Evolutionary conservation across 2,797 vertebrate genomes (phyloP), one percentile per base, ranked within the genome.

Genomic region (Melanotaenia maccullochi): DNA sequence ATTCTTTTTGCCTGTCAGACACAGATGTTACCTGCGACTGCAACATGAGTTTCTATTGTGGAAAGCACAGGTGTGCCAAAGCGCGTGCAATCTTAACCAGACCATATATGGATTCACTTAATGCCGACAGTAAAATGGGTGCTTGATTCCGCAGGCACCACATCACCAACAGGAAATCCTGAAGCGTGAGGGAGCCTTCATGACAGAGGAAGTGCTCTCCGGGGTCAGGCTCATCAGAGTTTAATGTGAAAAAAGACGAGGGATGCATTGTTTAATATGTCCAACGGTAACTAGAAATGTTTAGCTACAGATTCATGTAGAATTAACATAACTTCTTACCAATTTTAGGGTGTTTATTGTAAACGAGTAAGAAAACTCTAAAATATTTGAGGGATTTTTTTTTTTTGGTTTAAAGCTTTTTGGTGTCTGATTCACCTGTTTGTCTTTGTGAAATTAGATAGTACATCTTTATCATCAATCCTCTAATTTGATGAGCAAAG

Each of bases 81-180:
- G 22, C 1, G 24, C 11, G n/a, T 12, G 24, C 47, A 52, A 22
- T 11, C 22, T 5, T 52, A 51, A 51, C 22, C 8, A 22, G 22
- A 52, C 24, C 49, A 52, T 24, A 12, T 22, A 52, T 52, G 49
- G n/a, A 52, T 24, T 52, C 49, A 14, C 40, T 9, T 16, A 16
- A 9, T 55, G 33, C n/a, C 36, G 25, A 14, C 11, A 5, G 47
- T 35, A 22, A 65, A n/a, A 18, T 47, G 66, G 24, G 59, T 68
- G 9, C 69, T 65, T 36, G 78, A 83, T 11, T 57, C 64, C 30
- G 71, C 58, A 5, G 18, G 1, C 0, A 71, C 56, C 44, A 79
- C 14, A 33, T 18, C 20, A 70, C 64, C 9, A 51, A 72, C 22
- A 90, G 65, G 70, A 85, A 87, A 56, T 81, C 73, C 71, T 60